Evolutionary conservation across 2,888 invertebrate species (phyloP), one percentile per base, ranked within the genome.

Genomic region (Pegoplata infirma): DNA sequence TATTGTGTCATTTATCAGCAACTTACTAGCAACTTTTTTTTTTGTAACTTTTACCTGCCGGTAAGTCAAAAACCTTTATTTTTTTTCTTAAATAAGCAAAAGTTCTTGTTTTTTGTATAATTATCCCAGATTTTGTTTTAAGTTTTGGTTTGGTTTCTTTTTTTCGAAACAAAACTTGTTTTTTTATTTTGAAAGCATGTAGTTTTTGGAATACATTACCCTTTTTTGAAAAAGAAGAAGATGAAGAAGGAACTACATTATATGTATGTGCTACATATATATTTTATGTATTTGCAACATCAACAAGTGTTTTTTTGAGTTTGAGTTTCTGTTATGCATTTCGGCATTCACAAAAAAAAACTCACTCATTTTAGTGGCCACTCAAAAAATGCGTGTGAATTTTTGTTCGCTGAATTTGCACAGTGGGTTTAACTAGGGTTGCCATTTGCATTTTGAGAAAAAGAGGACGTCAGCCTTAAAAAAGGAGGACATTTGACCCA

Each of bases 271-370:
- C n/a, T n/a, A n/a, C n/a, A 17, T 21, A 14, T 46, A 25, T 25
- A 14, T 23, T 55, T 10, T 28, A 10, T 40, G 10, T 44, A 55
- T 53, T 7, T 14, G 21, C 8, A 69, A 28, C 44, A 69, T 32
- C 64, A 69, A 76, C 69, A 69, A 76, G 69, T 76, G 76, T 23
- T 75, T n/a, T n/a, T n/a, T 64, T 58, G 58, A 69, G 58, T 59
- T 51, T n/a, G 10, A 17, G 28, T 40, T 8, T n/a, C 5, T 19
- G 3, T 32, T 12, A 6, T 16, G 1, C n/a, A 1, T 8, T 0
- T 16, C 1, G n/a, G n/a, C n/a, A n/a, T n/a, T n/a, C n/a, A n/a
- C n/a, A n/a, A 23, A 56, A 25, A 64, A 63, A 16, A 4, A 23
- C 47, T 64, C 63, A 55, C 25, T 40, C 51, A 28, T n/a, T 40